Conservation (phyloP, 1,140 invertebrate genomes). For the Bombus sylvicola region DNA sequence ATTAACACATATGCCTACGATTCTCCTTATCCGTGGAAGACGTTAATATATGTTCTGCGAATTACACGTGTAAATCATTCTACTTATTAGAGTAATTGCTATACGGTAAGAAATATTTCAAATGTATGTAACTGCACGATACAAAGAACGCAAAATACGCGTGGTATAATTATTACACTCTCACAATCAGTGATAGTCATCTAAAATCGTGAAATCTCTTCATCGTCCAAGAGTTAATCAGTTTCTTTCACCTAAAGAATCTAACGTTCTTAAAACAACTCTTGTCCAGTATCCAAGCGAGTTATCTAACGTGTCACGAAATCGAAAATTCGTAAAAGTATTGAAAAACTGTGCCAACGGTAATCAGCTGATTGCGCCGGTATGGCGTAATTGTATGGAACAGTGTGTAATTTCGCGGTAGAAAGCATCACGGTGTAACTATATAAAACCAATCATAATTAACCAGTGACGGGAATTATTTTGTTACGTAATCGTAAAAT, state of each 20-base stretch:
- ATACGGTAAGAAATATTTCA: too few relatives aligned
- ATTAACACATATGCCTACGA: too few relatives aligned
- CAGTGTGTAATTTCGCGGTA: not conserved
- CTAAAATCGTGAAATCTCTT: not conserved
- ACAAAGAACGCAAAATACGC: not conserved
- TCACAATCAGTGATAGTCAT: not conserved
- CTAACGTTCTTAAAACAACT: not conserved
- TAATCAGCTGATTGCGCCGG: not conserved
- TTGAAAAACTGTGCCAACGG: not conserved
- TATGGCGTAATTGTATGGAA: not conserved
- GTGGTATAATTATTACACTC: not conserved
- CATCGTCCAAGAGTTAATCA: not conserved
- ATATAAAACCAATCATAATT: conserved; percentile 23
- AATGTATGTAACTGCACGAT: too few relatives aligned
- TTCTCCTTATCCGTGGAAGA: too few relatives aligned
- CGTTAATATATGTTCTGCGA: not conserved
- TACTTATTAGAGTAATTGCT: not conserved
- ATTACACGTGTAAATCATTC: not conserved
- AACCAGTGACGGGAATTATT: not conserved
- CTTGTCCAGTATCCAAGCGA: not conserved
- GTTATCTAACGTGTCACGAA: not conserved
- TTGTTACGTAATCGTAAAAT: conserved; percentile 15
- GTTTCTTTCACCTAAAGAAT: not conserved
- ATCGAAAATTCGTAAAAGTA: not conserved
- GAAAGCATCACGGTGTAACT: not conserved